Percentiles rank a stretch among this genome's conserved stretches.
Evolutionary conservation across 2,797 vertebrate species (phyloP).

Genomic region (Malacoctenus gilli): DNA sequence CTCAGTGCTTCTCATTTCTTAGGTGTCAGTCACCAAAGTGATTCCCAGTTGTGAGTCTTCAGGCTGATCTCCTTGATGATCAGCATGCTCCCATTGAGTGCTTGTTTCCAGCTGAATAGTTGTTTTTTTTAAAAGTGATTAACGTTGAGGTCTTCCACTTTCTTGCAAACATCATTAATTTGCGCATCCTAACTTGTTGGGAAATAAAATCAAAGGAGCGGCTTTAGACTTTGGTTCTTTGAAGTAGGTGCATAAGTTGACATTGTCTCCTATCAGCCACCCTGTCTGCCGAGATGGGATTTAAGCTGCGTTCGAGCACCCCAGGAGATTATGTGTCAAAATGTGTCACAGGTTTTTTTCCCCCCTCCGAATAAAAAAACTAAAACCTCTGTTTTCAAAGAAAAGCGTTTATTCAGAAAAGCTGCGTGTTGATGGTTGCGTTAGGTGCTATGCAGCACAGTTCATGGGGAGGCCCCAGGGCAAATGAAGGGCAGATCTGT

Average conservation of each 20-base stretch:
- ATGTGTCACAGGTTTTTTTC: conserved; percentile 35
- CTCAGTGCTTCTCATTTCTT: too few species aligned
- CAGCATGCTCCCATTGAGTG: too few species aligned
- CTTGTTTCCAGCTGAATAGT: too few species aligned
- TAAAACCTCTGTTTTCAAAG: conserved; percentile 49
- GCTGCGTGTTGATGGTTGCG: conserved; percentile 40
- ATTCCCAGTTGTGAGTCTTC: too few species aligned
- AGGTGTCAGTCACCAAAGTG: conserved; percentile 57
- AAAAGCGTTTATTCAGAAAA: conserved; percentile 53
- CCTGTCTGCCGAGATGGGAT: conserved; percentile 44
- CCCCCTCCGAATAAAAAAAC: conserved; percentile 49
- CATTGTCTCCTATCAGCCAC: conserved; percentile 31
- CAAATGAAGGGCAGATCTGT: conserved; percentile 72
- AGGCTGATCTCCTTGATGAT: too few species aligned
- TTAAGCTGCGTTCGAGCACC: conserved; percentile 33
- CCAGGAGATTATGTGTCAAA: conserved; percentile 44
- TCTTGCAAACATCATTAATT: conserved; percentile 5
- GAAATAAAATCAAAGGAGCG: neutral
- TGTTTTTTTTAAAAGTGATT: too few species aligned
- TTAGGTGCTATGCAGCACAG: conserved; percentile 26
- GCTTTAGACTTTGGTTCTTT: conserved; percentile 6
- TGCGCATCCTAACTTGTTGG: neutral
- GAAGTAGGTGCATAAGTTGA: conserved; percentile 21
- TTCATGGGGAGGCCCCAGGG: conserved; percentile 63
- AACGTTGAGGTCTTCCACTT: too few species aligned